Evolutionary conservation across 1,140 invertebrate genomes (phyloP).

Genomic region (Anastrepha ludens): DNA sequence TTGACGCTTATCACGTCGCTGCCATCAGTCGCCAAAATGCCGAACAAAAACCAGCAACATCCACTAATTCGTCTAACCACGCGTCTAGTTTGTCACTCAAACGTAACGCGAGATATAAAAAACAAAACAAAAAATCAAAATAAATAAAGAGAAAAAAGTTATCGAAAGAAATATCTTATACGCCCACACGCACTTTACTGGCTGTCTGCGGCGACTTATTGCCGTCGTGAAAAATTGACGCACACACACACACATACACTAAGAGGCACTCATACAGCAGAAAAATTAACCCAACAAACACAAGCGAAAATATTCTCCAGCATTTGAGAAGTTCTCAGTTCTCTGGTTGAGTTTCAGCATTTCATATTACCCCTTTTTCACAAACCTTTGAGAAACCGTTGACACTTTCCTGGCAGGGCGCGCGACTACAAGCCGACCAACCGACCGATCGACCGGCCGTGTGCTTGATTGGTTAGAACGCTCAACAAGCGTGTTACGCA

Average conservation of each 20-base stretch:
- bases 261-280: too few species aligned
- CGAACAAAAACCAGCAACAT: neutral
- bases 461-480: neutral
- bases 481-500: slow-evolving; percentile 22
- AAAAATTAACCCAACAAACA: too few species aligned
- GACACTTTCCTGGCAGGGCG: too few species aligned
- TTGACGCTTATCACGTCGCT: slow-evolving; percentile 12
- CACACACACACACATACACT: too few species aligned
- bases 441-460: neutral
- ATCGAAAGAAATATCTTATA: neutral
- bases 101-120: slow-evolving; percentile 1
- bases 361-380: too few species aligned
- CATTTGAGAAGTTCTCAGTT: too few species aligned
- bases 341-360: too few species aligned
- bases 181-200: slow-evolving; percentile 37
- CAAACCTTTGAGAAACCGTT: too few species aligned
- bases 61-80: slow-evolving; percentile 41
- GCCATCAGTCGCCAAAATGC: slow-evolving; percentile 9
- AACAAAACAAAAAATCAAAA: neutral
- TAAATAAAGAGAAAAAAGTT: neutral
- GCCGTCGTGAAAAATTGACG: neutral
- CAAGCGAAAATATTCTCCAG: too few species aligned
- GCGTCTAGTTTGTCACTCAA: slow-evolving; percentile 49
- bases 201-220: slow-evolving; percentile 31
- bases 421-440: too few species aligned